phyloP scores from a whole-genome alignment of 1,140 invertebrate species.

The Anadara kagoshimensis region DNA sequence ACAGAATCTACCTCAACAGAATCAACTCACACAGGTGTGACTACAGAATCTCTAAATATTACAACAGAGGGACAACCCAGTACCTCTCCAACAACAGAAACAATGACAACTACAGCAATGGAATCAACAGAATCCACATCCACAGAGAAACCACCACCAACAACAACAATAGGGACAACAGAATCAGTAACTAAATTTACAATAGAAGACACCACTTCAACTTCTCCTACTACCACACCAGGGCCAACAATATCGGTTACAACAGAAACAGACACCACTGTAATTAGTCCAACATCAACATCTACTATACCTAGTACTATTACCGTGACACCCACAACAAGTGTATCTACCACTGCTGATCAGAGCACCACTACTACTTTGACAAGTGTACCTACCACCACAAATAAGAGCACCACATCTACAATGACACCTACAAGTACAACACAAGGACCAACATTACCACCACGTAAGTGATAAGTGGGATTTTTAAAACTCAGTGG shows the following conservation, averaged over 20 bases:
- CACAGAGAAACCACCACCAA: conserved; percentile 9
- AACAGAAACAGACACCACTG: too few species aligned
- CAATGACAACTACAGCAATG: background rate
- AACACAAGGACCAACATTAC: conserved; percentile 1
- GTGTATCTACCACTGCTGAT: background rate
- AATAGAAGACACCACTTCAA: background rate
- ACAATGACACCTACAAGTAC: conserved; percentile 1
- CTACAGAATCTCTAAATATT: background rate
- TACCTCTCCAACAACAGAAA: background rate
- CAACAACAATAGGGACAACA: conserved; percentile 6
- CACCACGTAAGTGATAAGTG: conserved; percentile 10
- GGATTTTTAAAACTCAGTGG: background rate
- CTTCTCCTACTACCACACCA: background rate
- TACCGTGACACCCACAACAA: background rate
- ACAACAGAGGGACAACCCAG: background rate
- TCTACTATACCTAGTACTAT: background rate
- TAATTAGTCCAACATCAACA: too few species aligned
- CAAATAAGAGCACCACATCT: background rate
- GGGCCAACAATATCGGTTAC: background rate
- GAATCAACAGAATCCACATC: background rate
- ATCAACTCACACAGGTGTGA: background rate
- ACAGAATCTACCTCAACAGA: background rate
- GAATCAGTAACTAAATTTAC: background rate
- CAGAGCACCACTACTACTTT: background rate
- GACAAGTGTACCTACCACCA: background rate